phyloP scores from a whole-genome alignment of 2,888 invertebrate genomes.

The Agrilus cyanescens region DNA sequence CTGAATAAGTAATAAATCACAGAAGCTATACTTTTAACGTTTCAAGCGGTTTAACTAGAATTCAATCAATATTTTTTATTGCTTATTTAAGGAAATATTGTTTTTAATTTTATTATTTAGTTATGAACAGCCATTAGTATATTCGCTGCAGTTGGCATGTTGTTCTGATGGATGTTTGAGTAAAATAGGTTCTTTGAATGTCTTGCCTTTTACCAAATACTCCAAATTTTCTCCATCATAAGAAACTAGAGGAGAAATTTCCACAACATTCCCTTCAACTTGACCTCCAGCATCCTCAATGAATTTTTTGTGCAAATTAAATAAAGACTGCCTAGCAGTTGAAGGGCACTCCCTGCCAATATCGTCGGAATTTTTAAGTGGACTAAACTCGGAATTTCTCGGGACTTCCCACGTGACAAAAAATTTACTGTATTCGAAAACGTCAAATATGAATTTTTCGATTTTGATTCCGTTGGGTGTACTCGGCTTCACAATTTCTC shows the following conservation, averaged over 20 bases:
- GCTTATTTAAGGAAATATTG: too few species aligned
- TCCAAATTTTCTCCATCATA: slow-evolving; percentile 82
- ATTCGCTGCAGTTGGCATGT: too few species aligned
- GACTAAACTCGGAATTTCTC: slow-evolving; percentile 90
- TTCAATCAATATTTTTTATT: too few species aligned
- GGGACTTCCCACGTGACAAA: slow-evolving; percentile 90
- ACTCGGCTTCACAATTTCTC: slow-evolving; percentile 60
- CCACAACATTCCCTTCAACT: slow-evolving; percentile 59
- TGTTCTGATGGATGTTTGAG: background rate
- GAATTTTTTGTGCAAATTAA: slow-evolving; percentile 65
- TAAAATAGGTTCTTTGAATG: slow-evolving; percentile 11
- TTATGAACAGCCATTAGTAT: too few species aligned
- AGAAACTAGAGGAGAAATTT: slow-evolving; percentile 83
- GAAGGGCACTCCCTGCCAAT: slow-evolving; percentile 84
- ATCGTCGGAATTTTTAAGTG: slow-evolving; percentile 86
- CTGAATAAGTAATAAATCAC: too few species aligned
- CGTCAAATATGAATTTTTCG: slow-evolving; percentile 99
- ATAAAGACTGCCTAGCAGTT: slow-evolving; percentile 70
- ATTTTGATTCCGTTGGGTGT: slow-evolving; percentile 94
- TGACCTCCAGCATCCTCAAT: slow-evolving; percentile 71
- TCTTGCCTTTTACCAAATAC: slow-evolving; percentile 10
- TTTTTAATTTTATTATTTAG: too few species aligned
- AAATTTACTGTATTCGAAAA: slow-evolving; percentile 84
- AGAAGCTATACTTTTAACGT: too few species aligned
- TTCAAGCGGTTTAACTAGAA: too few species aligned